Percentiles rank a stretch among this genome's conserved stretches.
These are phyloP conservation scores for Diabrotica balteata DNA, from an alignment of 2,888 invertebrate species.

Conservation along the genomic window DNA sequence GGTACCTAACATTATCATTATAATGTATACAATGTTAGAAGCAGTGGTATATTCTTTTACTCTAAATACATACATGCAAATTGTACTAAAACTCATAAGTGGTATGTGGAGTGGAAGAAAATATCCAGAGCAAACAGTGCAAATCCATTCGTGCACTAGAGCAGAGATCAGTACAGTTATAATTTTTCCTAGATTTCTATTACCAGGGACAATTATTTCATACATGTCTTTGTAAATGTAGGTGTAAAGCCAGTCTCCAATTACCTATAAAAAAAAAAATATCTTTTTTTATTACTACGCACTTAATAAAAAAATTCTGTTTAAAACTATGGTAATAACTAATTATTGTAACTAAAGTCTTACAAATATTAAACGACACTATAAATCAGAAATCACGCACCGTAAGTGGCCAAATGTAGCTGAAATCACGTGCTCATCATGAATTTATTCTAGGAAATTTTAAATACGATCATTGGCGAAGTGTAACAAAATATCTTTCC, in stretches of 20 bases:
- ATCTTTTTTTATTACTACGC: too few relatives aligned
- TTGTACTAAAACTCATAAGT: not conserved
- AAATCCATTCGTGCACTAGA: conserved; percentile 85
- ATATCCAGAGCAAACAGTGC: conserved; percentile 79
- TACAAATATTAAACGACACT: too few relatives aligned
- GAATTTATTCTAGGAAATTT: too few relatives aligned
- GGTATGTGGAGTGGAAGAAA: conserved; percentile 65
- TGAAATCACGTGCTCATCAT: too few relatives aligned
- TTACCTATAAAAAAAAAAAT: conserved; percentile 62
- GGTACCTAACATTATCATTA: not conserved
- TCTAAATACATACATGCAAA: not conserved
- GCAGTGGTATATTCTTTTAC: not conserved
- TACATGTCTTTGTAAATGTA: conserved; percentile 81
- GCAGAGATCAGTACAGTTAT: conserved; percentile 81
- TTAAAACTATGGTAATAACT: too few relatives aligned
- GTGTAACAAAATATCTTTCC: too few relatives aligned
- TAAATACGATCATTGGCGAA: too few relatives aligned
- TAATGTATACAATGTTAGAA: not conserved
- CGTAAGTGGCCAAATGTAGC: too few relatives aligned
- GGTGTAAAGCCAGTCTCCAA: conserved; percentile 91
- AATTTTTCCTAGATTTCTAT: conserved; percentile 64
- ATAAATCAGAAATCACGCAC: too few relatives aligned
- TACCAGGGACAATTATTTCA: conserved; percentile 59
- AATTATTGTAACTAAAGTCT: too few relatives aligned
- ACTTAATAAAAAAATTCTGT: too few relatives aligned